Evolutionary conservation across 2,797 vertebrate genomes (phyloP).

Genomic region (Coranthus polyacanthus): DNA sequence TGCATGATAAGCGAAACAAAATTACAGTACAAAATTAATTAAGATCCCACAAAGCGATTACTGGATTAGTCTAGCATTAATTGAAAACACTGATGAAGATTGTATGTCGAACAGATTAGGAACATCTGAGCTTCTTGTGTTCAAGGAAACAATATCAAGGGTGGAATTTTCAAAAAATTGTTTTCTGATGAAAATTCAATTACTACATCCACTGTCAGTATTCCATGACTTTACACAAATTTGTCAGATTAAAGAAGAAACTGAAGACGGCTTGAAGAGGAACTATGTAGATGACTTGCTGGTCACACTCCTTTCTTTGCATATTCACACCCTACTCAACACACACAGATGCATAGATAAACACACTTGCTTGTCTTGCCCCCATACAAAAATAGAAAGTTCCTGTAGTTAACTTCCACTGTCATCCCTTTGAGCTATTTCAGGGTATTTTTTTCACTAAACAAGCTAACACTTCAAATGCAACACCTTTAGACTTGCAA

Average conservation of each 20-base stretch:
- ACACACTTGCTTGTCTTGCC: not conserved
- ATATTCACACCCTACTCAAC: slow-evolving; percentile 19
- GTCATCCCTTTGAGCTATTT: slow-evolving; percentile 61
- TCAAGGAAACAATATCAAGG: slow-evolving; percentile 53
- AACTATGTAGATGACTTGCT: slow-evolving; percentile 29
- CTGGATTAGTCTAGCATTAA: slow-evolving; percentile 75
- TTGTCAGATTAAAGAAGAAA: slow-evolving; percentile 28
- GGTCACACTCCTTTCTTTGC: slow-evolving; percentile 24
- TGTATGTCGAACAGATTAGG: slow-evolving; percentile 64
- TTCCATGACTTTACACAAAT: slow-evolving; percentile 26
- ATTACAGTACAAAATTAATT: slow-evolving; percentile 82
- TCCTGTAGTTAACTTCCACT: slow-evolving; percentile 29
- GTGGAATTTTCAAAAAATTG: slow-evolving; percentile 40
- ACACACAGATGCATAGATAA: slow-evolving; percentile 3
- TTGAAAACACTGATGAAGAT: slow-evolving; percentile 75
- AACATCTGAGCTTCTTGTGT: slow-evolving; percentile 51
- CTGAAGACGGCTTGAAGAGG: slow-evolving; percentile 13
- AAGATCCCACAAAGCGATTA: slow-evolving; percentile 81
- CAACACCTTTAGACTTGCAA: slow-evolving; percentile 57
- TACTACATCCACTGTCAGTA: slow-evolving; percentile 25
- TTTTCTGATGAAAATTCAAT: slow-evolving; percentile 27
- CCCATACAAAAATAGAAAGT: slow-evolving; percentile 43
- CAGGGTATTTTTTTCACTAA: slow-evolving; percentile 48
- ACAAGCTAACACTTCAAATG: slow-evolving; percentile 63
- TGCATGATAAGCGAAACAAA: slow-evolving; percentile 74